phyloP scores from a whole-genome alignment of 2,797 vertebrate genomes.

The Fistularia commersonii region DNA sequence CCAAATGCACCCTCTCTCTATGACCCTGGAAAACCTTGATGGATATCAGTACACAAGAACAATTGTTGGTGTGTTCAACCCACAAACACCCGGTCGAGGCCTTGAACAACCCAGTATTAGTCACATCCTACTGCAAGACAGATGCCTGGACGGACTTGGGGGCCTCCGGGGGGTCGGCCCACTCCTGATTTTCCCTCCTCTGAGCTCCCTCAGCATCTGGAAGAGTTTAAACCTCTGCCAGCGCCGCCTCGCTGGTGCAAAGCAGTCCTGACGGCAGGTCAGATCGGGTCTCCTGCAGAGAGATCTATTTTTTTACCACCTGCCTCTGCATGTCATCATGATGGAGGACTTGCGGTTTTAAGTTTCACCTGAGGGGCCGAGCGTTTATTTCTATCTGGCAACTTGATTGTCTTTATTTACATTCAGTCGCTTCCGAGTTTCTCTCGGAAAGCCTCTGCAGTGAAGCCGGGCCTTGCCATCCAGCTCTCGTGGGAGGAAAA shows the following conservation, averaged over 20 bases:
- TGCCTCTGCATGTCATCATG: conserved; percentile 20
- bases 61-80: no score
- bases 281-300: conserved; percentile 8
- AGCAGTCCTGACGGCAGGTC: conserved; percentile 15
- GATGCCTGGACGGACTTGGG: conserved; percentile 13
- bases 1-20: no score
- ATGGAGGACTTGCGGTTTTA: conserved; percentile 13
- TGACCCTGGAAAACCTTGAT: no score
- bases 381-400: conserved; percentile 11
- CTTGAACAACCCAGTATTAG: conserved; percentile 13
- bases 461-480: conserved; percentile 2
- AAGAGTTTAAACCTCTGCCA: conserved; percentile 32
- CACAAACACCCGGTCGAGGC: no score
- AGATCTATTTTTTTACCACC: conserved; percentile 25
- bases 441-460: neutral
- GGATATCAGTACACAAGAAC: no score
- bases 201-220: conserved; percentile 45
- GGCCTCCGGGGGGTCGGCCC: no score
- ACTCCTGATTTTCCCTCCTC: no score
- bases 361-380: conserved; percentile 7
- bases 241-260: conserved; percentile 16
- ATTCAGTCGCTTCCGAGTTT: conserved; percentile 3
- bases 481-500: neutral
- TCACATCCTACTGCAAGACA: conserved; percentile 25
- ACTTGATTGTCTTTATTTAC: conserved; percentile 5